Percentiles rank a stretch among this genome's conserved stretches.
Evolutionary conservation across 1,140 invertebrate species (phyloP).

Genomic region (Dryas iulia): DNA sequence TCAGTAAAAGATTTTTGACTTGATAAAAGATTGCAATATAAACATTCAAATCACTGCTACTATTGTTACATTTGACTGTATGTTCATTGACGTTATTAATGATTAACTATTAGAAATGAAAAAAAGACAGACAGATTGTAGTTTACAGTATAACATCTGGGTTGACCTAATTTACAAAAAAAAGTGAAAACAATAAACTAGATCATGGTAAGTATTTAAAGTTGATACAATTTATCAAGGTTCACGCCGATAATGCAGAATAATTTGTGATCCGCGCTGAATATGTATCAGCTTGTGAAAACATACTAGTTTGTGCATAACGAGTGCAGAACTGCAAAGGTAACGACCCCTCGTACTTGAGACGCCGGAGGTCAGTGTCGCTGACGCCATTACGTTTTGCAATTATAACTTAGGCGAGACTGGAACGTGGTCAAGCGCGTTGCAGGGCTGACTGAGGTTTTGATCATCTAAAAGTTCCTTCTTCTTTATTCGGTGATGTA

Average conservation of each 20-base stretch:
- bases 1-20: too few relatives aligned
- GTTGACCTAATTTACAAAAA: background rate
- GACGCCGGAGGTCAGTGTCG: conserved; percentile 60
- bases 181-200: background rate
- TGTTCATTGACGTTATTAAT: too few relatives aligned
- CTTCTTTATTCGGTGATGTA: too few relatives aligned
- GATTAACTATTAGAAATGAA: too few relatives aligned
- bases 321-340: conserved; percentile 39
- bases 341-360: conserved; percentile 71
- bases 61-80: too few relatives aligned
- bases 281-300: conserved; percentile 1
- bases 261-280: background rate
- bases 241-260: background rate
- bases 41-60: too few relatives aligned
- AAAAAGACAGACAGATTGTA: too few relatives aligned
- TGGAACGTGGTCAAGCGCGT: conserved; percentile 33
- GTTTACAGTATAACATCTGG: background rate
- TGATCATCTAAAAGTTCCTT: too few relatives aligned
- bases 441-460: conserved; percentile 5
- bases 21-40: too few relatives aligned
- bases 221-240: background rate
- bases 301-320: conserved; percentile 36
- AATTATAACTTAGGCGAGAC: conserved; percentile 61
- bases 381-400: conserved; percentile 58
- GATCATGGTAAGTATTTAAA: background rate